Conservation (phyloP, 2,888 invertebrate species). For the Melanophora roralis region DNA sequence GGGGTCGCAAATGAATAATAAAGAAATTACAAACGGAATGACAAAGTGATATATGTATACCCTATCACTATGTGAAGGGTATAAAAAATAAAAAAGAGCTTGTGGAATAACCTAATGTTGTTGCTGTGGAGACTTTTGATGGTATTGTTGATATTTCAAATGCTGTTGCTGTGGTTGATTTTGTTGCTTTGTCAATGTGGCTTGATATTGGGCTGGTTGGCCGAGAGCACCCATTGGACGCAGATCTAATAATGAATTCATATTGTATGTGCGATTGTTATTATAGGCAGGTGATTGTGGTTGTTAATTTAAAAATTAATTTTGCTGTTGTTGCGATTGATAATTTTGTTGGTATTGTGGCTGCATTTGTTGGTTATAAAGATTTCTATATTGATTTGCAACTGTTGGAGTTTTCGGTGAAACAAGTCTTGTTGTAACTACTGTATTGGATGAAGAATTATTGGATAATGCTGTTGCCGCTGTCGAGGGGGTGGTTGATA, state of each 20-base stretch:
- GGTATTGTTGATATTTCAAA: constrained; percentile 52
- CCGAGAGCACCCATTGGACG: constrained; percentile 59
- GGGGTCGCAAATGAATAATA: too few relatives aligned
- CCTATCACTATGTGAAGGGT: too few relatives aligned
- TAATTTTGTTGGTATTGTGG: constrained; percentile 48
- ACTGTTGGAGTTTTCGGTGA: constrained; percentile 37
- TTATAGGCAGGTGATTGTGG: constrained; percentile 51
- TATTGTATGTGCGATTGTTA: constrained; percentile 48
- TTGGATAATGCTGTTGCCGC: constrained; percentile 16
- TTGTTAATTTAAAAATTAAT: constrained; percentile 45
- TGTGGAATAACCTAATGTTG: too few relatives aligned
- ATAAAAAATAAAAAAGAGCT: too few relatives aligned
- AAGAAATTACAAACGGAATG: too few relatives aligned
- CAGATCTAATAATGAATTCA: constrained; percentile 46
- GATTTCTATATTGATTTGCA: constrained; percentile 43
- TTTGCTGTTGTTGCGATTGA: constrained; percentile 44
- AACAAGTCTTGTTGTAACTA: constrained; percentile 33
- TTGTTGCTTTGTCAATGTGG: constrained; percentile 48
- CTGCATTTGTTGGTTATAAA: too few relatives aligned
- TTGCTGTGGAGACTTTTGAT: constrained; percentile 64
- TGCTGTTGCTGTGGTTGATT: constrained; percentile 62
- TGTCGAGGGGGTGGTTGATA: constrained; percentile 9
- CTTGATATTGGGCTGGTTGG: constrained; percentile 54
- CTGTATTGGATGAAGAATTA: constrained; percentile 18
- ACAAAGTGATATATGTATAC: too few relatives aligned